Evolutionary conservation across 2,113 vertebrate species (phyloP).

Genomic region (Pluvianellus socialis): DNA sequence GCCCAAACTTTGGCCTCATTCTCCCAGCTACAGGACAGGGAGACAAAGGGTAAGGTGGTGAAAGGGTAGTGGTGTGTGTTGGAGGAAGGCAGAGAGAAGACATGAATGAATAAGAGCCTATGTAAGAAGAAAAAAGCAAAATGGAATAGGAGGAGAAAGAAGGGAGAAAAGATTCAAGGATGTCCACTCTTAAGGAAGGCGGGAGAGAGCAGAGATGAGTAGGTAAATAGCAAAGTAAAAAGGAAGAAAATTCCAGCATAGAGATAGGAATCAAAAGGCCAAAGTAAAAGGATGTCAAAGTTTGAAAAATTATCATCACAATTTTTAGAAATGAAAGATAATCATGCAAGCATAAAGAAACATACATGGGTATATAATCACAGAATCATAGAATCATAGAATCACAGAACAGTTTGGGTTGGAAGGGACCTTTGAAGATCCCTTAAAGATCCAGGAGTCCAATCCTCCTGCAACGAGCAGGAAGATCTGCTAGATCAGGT

Average conservation of each 20-base stretch:
- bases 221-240: background rate
- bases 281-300: background rate
- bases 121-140: background rate
- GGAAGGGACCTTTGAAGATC: too few species aligned
- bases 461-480: too few species aligned
- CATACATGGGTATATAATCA: background rate
- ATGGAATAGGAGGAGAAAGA: background rate
- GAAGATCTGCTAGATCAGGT: too few species aligned
- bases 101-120: background rate
- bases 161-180: background rate
- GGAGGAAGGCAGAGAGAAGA: background rate
- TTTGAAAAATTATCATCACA: background rate
- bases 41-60: background rate
- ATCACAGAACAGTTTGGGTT: too few species aligned
- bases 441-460: too few species aligned
- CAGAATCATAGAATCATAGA: too few species aligned
- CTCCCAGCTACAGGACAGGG: background rate
- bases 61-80: background rate
- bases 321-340: background rate
- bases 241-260: background rate
- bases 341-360: background rate
- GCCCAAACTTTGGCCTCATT: background rate
- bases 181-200: background rate
- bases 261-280: background rate
- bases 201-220: background rate